Base-by-base conservation (phyloP, 2,888 invertebrate species). In the Quadroppia sp. region DNA sequence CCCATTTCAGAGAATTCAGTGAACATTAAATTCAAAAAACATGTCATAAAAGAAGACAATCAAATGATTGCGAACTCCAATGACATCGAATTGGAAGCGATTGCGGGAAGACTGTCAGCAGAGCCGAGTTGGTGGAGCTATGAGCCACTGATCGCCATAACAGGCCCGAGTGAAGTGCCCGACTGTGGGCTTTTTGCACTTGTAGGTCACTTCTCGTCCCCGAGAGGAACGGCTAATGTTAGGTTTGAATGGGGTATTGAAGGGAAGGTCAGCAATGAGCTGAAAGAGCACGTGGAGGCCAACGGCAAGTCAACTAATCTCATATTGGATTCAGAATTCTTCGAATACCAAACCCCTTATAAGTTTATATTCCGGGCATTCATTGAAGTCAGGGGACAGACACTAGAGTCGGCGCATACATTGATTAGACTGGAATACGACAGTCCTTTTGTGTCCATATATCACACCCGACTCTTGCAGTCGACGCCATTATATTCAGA, bases 161-260 rank as follows among this genome's bases (percentile, higher is more conserved):
- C 76, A 56, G 78, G 78, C 23, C 77, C 78, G 11, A 71, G 71
- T 53, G 77, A 76, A 70, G 50, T 77, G 11, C 76, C 78, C 17
- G 32, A 72, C 13, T 78, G 78, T 75, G 77, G 77, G 1, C 15
- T 69, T 0, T 78, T 78, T 72, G 74, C 77, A 13, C 71, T 78
- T 25, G 72, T 76, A 20, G 78, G 76, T 0, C 78, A 78, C 71
- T 78, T 76, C 56, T 76, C 75, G 25, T 78, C 78, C 13, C 77
- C 78, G 13, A 75, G 75, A 42, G 78, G 78, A 45, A 76, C 77
- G 69, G 72, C 77, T 32, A 71, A 73, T 20, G 76, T 76, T 17
- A 53, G 56, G 23, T 78, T 76, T 45, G 25, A 56, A 45, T 76
- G 76, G 76, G 36, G 64, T 36, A 59, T 76, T 6, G 17, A 61